Evolutionary conservation across 2,113 vertebrate genomes (phyloP).

Genomic region (Gobiocypris rarus): DNA sequence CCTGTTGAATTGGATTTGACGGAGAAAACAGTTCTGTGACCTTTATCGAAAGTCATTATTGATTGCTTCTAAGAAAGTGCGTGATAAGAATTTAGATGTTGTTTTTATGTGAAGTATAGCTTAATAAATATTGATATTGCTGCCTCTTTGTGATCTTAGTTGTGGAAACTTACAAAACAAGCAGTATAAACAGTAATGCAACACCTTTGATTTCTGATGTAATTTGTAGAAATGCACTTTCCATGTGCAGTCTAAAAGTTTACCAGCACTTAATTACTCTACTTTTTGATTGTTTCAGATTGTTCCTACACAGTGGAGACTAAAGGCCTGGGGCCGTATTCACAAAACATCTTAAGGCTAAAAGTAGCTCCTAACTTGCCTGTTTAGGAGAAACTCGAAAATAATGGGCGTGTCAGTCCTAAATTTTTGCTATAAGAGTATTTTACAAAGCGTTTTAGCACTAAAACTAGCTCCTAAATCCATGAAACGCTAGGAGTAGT

Average conservation of each 20-base stretch:
- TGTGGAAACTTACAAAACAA: background rate
- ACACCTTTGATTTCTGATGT: constrained; percentile 2
- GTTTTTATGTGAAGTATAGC: background rate
- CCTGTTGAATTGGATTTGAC: background rate
- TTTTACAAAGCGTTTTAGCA: no score
- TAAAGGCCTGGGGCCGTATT: no score
- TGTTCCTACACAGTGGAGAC: background rate
- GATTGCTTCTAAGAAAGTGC: background rate
- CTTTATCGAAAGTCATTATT: background rate
- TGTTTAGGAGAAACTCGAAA: no score
- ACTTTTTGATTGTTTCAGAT: background rate
- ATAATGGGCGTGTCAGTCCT: no score
- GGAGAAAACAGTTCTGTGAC: background rate
- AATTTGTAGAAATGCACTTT: constrained; percentile 23
- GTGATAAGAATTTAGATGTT: background rate
- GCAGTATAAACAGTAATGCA: background rate
- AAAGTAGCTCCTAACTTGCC: no score
- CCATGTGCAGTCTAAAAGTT: background rate
- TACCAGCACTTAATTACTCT: background rate
- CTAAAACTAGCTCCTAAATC: no score
- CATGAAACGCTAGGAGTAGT: no score
- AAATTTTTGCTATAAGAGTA: no score
- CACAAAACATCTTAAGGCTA: no score
- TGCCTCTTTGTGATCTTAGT: background rate
- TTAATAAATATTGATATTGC: background rate